Percentiles rank a stretch among this genome's conserved stretches.
Conservation (phyloP, 2,888 invertebrate species). For the Muschampia plurimacula region DNA sequence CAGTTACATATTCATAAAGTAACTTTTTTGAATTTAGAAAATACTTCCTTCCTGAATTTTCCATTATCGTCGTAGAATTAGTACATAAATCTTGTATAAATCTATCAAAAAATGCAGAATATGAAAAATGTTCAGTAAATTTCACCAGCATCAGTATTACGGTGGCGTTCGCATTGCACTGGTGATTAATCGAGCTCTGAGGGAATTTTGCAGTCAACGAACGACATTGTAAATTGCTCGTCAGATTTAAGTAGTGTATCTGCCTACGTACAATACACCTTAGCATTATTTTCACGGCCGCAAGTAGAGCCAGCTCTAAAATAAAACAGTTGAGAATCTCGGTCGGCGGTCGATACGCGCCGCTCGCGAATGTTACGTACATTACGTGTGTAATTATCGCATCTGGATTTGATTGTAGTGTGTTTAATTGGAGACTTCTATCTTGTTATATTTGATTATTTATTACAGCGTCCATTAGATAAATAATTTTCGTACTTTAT, state of each 20-base stretch:
- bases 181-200: not conserved
- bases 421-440: slow-evolving; percentile 19
- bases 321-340: slow-evolving; percentile 81
- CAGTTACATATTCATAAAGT: too few species aligned
- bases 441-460: slow-evolving; percentile 9
- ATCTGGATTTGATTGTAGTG: slow-evolving; percentile 42
- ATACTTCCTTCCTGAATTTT: not conserved
- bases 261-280: slow-evolving; percentile 58
- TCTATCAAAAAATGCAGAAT: not conserved
- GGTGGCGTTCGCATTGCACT: slow-evolving; percentile 31
- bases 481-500: not conserved
- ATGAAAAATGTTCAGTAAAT: not conserved
- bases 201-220: slow-evolving; percentile 62
- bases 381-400: slow-evolving; percentile 63
- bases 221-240: slow-evolving; percentile 70
- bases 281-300: slow-evolving; percentile 79
- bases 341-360: slow-evolving; percentile 70
- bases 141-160: not conserved
- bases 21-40: too few species aligned
- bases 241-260: slow-evolving; percentile 58
- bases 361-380: slow-evolving; percentile 54
- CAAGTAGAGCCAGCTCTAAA: slow-evolving; percentile 73
- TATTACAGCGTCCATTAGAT: not conserved
- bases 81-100: not conserved
- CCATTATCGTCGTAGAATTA: not conserved